Conservation (phyloP, 1,140 invertebrate species). For the Dinoponera quadriceps region DNA sequence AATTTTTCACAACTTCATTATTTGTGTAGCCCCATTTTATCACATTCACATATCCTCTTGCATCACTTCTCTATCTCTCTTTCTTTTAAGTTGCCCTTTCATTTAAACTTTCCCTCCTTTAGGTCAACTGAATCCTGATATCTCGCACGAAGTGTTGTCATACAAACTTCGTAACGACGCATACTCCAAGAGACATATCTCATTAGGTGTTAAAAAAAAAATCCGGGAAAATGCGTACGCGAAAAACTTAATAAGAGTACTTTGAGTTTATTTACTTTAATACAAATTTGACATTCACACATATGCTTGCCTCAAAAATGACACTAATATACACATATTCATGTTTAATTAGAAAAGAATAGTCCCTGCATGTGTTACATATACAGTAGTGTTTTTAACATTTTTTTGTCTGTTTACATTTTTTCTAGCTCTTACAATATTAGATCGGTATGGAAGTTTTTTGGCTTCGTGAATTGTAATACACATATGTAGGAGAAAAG, state of each 20-base stretch:
- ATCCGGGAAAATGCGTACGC: slow-evolving; percentile 58
- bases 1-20: slow-evolving; percentile 18
- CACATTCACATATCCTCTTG: not conserved
- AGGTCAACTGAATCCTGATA: not conserved
- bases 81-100: not conserved
- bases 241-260: slow-evolving; percentile 79
- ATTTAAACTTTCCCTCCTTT: not conserved
- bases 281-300: slow-evolving; percentile 84
- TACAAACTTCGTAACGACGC: not conserved
- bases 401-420: slow-evolving; percentile 39
- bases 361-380: slow-evolving; percentile 71
- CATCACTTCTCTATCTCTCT: too few species aligned
- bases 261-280: slow-evolving; percentile 84
- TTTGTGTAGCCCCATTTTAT: slow-evolving; percentile 11
- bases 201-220: slow-evolving; percentile 30
- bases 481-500: slow-evolving; percentile 52
- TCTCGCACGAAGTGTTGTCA: not conserved
- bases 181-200: not conserved
- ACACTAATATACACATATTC: slow-evolving; percentile 75
- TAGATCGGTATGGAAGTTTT: slow-evolving; percentile 60
- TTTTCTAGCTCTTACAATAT: slow-evolving; percentile 63
- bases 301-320: slow-evolving; percentile 78
- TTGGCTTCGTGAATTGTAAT: slow-evolving; percentile 55
- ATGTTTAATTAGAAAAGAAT: slow-evolving; percentile 74
- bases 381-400: slow-evolving; percentile 68